Evolutionary conservation across 2,888 invertebrate species (phyloP).

Genomic region (Cosmia trapezina): DNA sequence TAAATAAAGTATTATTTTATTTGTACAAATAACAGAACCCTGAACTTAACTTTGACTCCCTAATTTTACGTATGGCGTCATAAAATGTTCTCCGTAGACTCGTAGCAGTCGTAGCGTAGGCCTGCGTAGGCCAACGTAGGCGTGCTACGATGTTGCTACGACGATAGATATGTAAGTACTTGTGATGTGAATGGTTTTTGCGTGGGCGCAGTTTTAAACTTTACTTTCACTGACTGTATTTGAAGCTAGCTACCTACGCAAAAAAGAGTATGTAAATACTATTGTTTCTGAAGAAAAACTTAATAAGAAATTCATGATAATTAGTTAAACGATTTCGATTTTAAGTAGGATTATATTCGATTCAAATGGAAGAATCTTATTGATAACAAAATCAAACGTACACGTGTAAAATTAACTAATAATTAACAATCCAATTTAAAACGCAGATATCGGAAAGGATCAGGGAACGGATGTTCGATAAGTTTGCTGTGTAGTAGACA

Average conservation of each 20-base stretch:
- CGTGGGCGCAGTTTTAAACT: slow-evolving; percentile 15
- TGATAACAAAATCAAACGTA: not conserved
- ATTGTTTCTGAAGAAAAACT: not conserved
- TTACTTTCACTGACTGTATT: not conserved
- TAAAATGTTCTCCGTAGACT: slow-evolving; percentile 2
- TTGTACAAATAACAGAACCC: slow-evolving; percentile 7
- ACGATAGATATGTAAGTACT: slow-evolving; percentile 16
- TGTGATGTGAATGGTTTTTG: slow-evolving; percentile 6
- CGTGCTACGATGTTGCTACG: slow-evolving; percentile 30
- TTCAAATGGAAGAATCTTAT: not conserved
- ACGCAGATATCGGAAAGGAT: not conserved
- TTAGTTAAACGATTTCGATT: not conserved
- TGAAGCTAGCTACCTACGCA: too few relatives aligned
- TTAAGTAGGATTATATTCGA: not conserved
- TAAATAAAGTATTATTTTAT: slow-evolving; percentile 7
- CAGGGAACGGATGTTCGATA: not conserved
- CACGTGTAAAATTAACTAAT: not conserved
- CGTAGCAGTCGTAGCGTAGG: slow-evolving; percentile 9
- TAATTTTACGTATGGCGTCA: too few relatives aligned
- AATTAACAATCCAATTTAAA: not conserved
- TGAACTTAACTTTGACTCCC: slow-evolving; percentile 13
- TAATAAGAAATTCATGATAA: not conserved
- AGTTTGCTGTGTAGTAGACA: not conserved
- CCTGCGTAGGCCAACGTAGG: slow-evolving; percentile 32
- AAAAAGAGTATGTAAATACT: not conserved